A percentile compares a stretch with the other conserved stretches of the same genome.
Evolutionary conservation across 2,113 vertebrate species (phyloP).

Genomic region (Bubo blakistoni): DNA sequence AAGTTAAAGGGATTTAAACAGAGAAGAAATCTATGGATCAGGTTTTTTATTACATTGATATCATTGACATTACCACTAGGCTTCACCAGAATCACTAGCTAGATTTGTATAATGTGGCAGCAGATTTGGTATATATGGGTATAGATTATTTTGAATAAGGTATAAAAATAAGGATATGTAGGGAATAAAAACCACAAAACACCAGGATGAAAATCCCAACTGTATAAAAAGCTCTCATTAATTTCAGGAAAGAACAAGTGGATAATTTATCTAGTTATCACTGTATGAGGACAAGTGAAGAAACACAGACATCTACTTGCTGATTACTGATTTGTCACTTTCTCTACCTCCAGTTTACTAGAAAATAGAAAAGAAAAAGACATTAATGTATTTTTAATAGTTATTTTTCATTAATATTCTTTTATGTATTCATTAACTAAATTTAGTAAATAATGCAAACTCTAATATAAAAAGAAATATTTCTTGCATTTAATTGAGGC

Average conservation of each 20-base stretch:
- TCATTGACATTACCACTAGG: background rate
- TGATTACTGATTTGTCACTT: background rate
- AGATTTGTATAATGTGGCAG: background rate
- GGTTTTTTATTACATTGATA: background rate
- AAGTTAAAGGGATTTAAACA: background rate
- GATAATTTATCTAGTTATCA: background rate
- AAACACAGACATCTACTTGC: background rate
- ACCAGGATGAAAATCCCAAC: background rate
- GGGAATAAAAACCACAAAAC: fast-evolving
- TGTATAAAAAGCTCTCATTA: background rate
- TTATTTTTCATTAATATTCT: background rate
- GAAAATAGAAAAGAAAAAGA: background rate
- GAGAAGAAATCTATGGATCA: background rate
- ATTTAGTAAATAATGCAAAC: background rate
- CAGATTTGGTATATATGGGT: background rate
- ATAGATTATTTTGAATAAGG: background rate
- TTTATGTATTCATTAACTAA: background rate
- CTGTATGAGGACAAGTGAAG: background rate
- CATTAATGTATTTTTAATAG: background rate
- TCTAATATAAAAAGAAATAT: background rate
- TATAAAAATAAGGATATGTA: background rate
- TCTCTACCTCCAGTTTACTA: background rate
- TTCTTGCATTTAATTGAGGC: background rate
- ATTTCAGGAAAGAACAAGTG: background rate
- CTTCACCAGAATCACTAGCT: background rate